Percentiles rank a stretch among this genome's conserved stretches.
Evolutionary conservation across 2,113 vertebrate genomes (phyloP).

Genomic region (Sterna hirundo): DNA sequence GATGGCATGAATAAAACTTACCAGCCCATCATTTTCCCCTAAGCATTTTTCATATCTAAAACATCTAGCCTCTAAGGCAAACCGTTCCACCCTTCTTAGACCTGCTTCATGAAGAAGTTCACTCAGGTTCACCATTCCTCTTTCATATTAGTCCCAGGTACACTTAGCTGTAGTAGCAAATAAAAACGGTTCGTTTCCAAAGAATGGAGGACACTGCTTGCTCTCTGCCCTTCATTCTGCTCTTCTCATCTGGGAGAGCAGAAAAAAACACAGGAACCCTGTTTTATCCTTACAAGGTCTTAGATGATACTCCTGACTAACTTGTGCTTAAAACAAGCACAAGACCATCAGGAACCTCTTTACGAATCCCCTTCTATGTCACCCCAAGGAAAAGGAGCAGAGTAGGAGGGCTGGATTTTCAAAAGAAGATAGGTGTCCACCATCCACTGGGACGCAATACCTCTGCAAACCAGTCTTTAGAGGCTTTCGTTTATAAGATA

Average conservation of each 20-base stretch:
- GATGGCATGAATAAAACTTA: not conserved
- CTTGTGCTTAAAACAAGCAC: not conserved
- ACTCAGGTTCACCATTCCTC: not conserved
- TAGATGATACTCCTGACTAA: not conserved
- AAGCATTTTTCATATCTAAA: not conserved
- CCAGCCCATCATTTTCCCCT: not conserved
- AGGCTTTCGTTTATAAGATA: not conserved
- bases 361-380: not conserved
- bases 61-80: not conserved
- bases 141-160: not conserved
- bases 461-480: not conserved
- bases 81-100: not conserved
- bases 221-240: not conserved
- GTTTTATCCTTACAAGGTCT: not conserved
- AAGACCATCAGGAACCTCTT: not conserved
- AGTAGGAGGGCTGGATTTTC: not conserved
- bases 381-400: not conserved
- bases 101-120: not conserved
- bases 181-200: not conserved
- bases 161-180: not conserved
- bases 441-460: not conserved
- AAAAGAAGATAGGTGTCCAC: not conserved
- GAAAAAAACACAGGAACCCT: not conserved
- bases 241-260: not conserved
- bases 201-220: not conserved